phyloP scores from a whole-genome alignment of 2,888 invertebrate species.

The Oxytorus armatus region DNA sequence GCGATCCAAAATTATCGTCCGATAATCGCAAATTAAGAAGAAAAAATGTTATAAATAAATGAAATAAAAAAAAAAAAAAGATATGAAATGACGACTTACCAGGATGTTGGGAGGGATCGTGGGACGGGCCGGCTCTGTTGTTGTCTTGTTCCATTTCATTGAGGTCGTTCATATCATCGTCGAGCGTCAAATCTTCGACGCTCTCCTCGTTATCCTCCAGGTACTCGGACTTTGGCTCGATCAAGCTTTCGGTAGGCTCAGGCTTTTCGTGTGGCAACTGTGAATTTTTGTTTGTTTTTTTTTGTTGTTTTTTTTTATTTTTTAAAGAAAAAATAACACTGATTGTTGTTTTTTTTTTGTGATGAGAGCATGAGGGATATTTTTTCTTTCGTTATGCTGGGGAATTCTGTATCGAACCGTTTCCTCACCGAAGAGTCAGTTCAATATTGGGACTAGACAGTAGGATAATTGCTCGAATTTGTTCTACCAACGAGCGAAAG shows the following conservation, averaged over 20 bases:
- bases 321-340: conserved; percentile 9
- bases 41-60: conserved; percentile 34
- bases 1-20: conserved; percentile 46
- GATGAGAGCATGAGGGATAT: too few relatives aligned
- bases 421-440: conserved; percentile 79
- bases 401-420: conserved; percentile 82
- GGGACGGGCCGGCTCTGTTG: conserved; percentile 88
- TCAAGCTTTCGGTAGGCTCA: conserved; percentile 86
- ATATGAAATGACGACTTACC: conserved; percentile 85
- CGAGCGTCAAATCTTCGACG: conserved; percentile 93
- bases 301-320: too few relatives aligned
- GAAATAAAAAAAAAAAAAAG: conserved; percentile 69
- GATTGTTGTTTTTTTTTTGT: too few relatives aligned
- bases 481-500: conserved; percentile 83
- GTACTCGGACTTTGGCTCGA: conserved; percentile 92
- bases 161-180: conserved; percentile 90
- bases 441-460: conserved; percentile 73
- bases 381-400: too few relatives aligned
- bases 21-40: conserved; percentile 27
- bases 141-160: conserved; percentile 90
- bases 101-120: conserved; percentile 87
- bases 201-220: conserved; percentile 90
- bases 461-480: conserved; percentile 81
- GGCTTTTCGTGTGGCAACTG: conserved; percentile 85
- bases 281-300: too few relatives aligned